Base-by-base conservation (phyloP, 2,113 vertebrate genomes). In the Phrynocephalus versicolor region DNA sequence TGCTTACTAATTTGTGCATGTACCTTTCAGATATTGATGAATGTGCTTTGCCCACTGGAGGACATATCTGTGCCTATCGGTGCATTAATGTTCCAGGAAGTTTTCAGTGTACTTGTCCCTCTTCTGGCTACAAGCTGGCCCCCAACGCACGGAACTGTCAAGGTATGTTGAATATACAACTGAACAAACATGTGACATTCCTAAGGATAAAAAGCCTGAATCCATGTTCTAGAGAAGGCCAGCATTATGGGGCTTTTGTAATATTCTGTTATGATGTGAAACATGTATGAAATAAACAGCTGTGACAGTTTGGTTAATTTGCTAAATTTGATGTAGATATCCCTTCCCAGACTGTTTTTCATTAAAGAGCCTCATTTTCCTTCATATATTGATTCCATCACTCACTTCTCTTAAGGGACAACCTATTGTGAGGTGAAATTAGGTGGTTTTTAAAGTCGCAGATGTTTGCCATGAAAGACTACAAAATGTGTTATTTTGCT, bases 81-180 rank as follows among this genome's bases (percentile, higher is more conserved):
- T 99, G 98, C 82, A 90, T 97, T 94, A 99, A 99, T 87, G 85
- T 96, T 10, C 97, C 97, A 0, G 99, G 98, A 8, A 99, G 98
- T 91, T 99, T 99, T 95, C 97, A 98, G 55, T 99, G 99, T 89
- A 97, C 97, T 89, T 99, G 99, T 74, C 98, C 98, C 0, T 51
- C 93, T 1, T 91, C 45, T 0, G 98, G 98, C 30, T 99, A 99
- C 92, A 97, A 96, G 75, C 88, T 99, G 88, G 97, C 98, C 1
- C 81, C 97, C 84, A 99, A 99, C 0, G 98, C 98, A n/a, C 98
- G 98, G 79, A 98, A 96, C 93, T 99, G 99, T 93, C 98, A 99
- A 94, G 99, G 99, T 99, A 89, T 88, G 95, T 37, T 16, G 1
- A 55, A 81, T 33, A 55, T 33, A 0, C 0, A 19, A 1, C 10